Percentiles rank a stretch among this genome's conserved stretches.
Conservation (phyloP, 2,888 invertebrate genomes). For the Caenorhabditis angaria region DNA sequence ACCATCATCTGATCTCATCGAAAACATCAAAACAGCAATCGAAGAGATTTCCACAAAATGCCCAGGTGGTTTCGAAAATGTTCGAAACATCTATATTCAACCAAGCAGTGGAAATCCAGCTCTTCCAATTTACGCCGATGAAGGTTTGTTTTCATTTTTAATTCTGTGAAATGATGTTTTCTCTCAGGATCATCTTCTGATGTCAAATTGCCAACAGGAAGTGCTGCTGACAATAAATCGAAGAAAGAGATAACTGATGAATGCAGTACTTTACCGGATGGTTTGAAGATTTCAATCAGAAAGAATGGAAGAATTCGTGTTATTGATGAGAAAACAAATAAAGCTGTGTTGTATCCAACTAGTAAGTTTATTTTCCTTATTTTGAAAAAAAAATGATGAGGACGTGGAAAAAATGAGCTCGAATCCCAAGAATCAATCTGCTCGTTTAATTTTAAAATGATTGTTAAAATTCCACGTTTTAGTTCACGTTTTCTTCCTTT, state of each 20-base stretch:
- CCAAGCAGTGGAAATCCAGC: conserved; percentile 33
- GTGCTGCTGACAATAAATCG: conserved; percentile 25
- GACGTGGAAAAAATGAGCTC: not conserved
- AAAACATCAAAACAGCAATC: conserved; percentile 49
- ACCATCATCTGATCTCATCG: conserved; percentile 47
- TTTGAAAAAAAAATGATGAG: not conserved
- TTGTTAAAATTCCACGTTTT: too few species aligned
- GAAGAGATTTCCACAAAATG: conserved; percentile 44
- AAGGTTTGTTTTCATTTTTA: conserved; percentile 29
- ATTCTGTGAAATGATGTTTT: not conserved
- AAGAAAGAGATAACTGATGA: conserved; percentile 48
- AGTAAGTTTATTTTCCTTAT: conserved; percentile 20
- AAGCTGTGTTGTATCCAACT: conserved; percentile 54
- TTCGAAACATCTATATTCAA: conserved; percentile 56
- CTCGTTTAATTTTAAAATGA: too few species aligned
- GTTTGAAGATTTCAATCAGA: conserved; percentile 57
- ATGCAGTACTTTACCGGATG: conserved; percentile 66
- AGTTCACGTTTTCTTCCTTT: not conserved
- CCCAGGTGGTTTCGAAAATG: conserved; percentile 65
- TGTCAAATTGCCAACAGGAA: conserved; percentile 28
- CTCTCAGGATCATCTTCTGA: conserved; percentile 41
- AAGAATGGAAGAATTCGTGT: conserved; percentile 52
- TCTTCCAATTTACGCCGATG: conserved; percentile 60
- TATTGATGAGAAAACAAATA: conserved; percentile 39
- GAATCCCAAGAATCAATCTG: too few species aligned